phyloP scores from a whole-genome alignment of 2,888 invertebrate genomes.

The Meghimatium bilineatum region DNA sequence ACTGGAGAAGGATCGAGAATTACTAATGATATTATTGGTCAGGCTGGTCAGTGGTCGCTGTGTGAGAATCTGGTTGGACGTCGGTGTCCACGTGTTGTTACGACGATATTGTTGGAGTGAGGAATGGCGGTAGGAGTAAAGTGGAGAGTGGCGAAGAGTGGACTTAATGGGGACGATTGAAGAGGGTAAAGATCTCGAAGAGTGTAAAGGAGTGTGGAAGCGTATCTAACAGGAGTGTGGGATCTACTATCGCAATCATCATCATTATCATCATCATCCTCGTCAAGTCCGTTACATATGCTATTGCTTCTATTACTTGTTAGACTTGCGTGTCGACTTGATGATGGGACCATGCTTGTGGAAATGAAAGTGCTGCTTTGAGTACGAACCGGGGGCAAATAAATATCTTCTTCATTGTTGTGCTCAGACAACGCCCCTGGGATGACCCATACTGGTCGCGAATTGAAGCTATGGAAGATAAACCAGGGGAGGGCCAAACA shows the following conservation, averaged over 20 bases:
- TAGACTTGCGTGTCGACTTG: background rate
- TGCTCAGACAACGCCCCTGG: constrained; percentile 24
- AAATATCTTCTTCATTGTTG: background rate
- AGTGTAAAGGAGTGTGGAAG: constrained; percentile 21
- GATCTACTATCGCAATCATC: background rate
- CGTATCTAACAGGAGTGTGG: constrained; percentile 10
- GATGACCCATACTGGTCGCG: background rate
- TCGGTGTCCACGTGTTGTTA: constrained; percentile 43
- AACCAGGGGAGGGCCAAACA: constrained; percentile 23
- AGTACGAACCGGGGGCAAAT: background rate
- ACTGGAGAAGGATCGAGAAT: constrained; percentile 33
- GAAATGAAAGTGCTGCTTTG: background rate
- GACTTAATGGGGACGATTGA: constrained; percentile 8
- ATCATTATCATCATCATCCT: background rate
- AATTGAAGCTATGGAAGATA: background rate
- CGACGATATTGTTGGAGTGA: constrained; percentile 40
- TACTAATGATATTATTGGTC: constrained; percentile 11
- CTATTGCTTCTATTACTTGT: constrained; percentile 3
- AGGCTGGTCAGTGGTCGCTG: constrained; percentile 44
- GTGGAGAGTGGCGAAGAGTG: constrained; percentile 25
- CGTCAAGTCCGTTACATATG: background rate
- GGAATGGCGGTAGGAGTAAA: constrained; percentile 22
- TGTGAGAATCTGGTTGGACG: constrained; percentile 28
- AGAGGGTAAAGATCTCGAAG: constrained; percentile 11
- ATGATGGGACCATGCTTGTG: background rate